phyloP scores from a whole-genome alignment of 53 echinoderm and acorn worm species.

The Antedon mediterranea region DNA sequence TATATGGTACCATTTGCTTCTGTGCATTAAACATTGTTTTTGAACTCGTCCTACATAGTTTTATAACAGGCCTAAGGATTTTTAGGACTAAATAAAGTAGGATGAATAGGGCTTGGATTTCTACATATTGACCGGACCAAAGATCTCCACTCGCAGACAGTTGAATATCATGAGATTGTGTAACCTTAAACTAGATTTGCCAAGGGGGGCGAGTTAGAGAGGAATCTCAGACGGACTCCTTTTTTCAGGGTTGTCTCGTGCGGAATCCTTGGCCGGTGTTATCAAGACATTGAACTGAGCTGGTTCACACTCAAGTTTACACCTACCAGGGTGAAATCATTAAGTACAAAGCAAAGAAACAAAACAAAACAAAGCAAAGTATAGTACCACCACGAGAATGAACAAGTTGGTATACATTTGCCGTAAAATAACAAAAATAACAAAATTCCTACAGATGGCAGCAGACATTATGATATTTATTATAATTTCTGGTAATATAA shows the following conservation, averaged over 20 bases:
- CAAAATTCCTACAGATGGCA: background rate
- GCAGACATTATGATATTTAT: background rate
- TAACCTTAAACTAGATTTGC: background rate
- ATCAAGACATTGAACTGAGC: background rate
- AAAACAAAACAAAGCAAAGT: background rate
- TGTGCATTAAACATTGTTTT: background rate
- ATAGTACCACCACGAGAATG: background rate
- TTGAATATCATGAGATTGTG: background rate
- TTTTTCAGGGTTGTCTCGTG: background rate
- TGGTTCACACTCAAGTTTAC: background rate
- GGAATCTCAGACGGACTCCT: background rate
- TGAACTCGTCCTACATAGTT: background rate
- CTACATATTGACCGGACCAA: background rate
- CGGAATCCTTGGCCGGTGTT: background rate
- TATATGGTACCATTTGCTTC: background rate
- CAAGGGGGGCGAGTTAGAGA: background rate
- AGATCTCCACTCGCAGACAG: background rate
- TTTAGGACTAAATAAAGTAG: background rate
- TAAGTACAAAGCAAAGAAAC: no score
- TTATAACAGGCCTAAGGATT: background rate
- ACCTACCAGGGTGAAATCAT: background rate
- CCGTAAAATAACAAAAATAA: background rate
- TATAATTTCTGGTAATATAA: no score
- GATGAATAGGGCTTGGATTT: background rate
- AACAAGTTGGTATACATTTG: background rate